phyloP scores from a whole-genome alignment of 2,888 invertebrate genomes.

The Theretra japonica region DNA sequence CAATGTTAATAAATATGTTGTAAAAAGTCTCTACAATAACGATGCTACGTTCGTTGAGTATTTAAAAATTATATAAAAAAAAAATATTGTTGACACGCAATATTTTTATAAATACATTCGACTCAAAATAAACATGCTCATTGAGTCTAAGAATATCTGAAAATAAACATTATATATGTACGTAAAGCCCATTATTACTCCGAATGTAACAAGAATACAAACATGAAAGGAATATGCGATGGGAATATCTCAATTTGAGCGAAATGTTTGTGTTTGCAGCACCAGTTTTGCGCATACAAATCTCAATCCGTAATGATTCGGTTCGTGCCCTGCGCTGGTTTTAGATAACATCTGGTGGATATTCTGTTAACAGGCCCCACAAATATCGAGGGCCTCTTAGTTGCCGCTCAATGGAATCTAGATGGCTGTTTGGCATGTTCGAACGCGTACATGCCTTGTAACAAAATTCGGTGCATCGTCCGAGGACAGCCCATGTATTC shows the following conservation, averaged over 20 bases:
- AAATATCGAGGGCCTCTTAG: constrained; percentile 31
- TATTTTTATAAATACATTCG: no score
- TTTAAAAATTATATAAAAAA: no score
- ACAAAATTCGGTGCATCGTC: background rate
- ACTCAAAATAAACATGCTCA: no score
- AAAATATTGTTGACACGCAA: no score
- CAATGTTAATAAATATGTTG: no score
- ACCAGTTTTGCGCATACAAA: constrained; percentile 14
- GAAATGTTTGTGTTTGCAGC: constrained; percentile 1
- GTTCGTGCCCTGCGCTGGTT: background rate
- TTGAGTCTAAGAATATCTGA: no score
- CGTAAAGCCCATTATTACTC: no score
- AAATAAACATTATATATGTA: no score
- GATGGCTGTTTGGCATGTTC: constrained; percentile 14
- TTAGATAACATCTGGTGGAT: constrained; percentile 12
- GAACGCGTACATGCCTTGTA: background rate
- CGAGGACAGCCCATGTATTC: background rate
- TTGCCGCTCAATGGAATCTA: constrained; percentile 23
- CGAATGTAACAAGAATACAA: no score
- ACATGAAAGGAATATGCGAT: background rate
- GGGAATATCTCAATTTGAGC: background rate
- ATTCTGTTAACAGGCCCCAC: constrained; percentile 30
- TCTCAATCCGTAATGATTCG: background rate
- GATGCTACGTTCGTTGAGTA: no score
- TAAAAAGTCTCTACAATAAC: no score